These are phyloP conservation scores for Mormyrus hasselquistii DNA, from an alignment of 2,797 vertebrate species.

Conservation along the genomic window DNA sequence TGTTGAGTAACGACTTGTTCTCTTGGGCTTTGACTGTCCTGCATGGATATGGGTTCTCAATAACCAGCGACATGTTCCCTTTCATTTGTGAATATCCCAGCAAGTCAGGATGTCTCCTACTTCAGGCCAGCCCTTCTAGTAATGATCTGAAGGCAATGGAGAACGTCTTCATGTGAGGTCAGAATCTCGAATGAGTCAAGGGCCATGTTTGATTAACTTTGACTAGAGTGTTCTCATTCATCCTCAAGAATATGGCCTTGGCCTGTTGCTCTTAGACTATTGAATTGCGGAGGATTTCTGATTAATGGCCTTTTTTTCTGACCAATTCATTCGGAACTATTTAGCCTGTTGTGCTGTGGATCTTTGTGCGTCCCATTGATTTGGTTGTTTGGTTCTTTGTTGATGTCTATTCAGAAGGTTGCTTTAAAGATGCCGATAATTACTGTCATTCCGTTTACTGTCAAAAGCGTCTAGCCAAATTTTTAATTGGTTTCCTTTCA, in stretches of 20 bases:
- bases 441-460: neutral
- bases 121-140: conserved; percentile 42
- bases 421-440: conserved; percentile 17
- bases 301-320: conserved; percentile 39
- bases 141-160: conserved; percentile 43
- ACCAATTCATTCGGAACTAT: conserved; percentile 55
- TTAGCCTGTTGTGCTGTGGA: conserved; percentile 51
- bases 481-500: neutral
- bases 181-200: conserved; percentile 44
- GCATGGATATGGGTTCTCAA: conserved; percentile 41
- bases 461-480: neutral
- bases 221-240: conserved; percentile 55
- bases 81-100: conserved; percentile 45
- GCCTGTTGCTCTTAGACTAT: conserved; percentile 33
- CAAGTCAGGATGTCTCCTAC: conserved; percentile 41
- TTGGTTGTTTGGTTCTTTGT: conserved; percentile 55
- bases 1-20: conserved; percentile 39
- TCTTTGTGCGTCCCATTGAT: conserved; percentile 59
- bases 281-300: conserved; percentile 40
- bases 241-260: conserved; percentile 43
- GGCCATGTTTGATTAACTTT: conserved; percentile 42
- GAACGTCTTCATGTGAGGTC: conserved; percentile 31
- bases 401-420: conserved; percentile 38
- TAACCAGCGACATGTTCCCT: conserved; percentile 30
- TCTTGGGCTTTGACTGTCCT: conserved; percentile 27